Percentiles rank a stretch among this genome's conserved stretches.
phyloP scores from a whole-genome alignment of 2,797 vertebrate genomes.

The Pangasius krempfi region DNA sequence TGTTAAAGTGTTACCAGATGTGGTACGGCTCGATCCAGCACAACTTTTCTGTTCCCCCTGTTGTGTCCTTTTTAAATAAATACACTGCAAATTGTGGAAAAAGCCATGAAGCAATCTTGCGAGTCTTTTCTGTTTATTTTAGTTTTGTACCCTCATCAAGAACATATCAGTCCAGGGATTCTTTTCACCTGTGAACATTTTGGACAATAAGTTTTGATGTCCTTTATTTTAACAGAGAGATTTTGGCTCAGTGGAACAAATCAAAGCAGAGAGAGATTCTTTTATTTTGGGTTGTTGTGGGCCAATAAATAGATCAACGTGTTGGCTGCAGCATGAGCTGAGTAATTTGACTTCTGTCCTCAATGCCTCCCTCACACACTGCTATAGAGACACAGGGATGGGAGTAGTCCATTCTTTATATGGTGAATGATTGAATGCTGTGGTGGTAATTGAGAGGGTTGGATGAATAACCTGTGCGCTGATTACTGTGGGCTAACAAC shows the following conservation, averaged over 20 bases:
- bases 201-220: background rate
- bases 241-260: constrained; percentile 22
- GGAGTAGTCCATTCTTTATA: background rate
- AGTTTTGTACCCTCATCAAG: background rate
- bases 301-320: constrained; percentile 23
- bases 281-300: background rate
- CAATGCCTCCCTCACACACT: constrained; percentile 10
- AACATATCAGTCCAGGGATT: background rate
- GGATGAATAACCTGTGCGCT: constrained; percentile 24
- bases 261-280: background rate
- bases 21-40: background rate
- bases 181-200: background rate
- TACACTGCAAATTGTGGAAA: background rate
- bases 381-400: background rate
- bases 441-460: constrained; percentile 19
- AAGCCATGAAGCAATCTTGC: background rate
- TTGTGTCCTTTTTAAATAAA: background rate
- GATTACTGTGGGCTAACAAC: constrained; percentile 18
- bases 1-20: background rate
- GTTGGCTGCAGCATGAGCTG: constrained; percentile 17
- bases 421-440: background rate
- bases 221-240: constrained; percentile 1
- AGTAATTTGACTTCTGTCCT: constrained; percentile 30
- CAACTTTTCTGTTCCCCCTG: too few species aligned
- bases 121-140: background rate